Conservation (phyloP, 2,797 vertebrate species). For the Coilia nasus region DNA sequence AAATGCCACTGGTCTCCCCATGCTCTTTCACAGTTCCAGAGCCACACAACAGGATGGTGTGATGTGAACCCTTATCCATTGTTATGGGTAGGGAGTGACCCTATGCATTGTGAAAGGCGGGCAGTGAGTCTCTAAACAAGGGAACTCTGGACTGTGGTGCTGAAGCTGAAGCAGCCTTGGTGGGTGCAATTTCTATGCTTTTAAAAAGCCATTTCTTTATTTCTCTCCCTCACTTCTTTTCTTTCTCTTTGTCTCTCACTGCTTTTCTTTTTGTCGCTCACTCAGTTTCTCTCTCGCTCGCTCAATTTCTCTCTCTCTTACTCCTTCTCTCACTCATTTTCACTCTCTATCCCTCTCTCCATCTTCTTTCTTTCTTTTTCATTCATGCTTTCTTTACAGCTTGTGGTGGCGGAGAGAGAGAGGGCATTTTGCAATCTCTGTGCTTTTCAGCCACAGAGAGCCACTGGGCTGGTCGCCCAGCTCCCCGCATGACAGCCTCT, state of each 20-base stretch:
- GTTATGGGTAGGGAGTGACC: background rate
- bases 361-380: background rate
- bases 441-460: conserved; percentile 8
- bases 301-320: too few relatives aligned
- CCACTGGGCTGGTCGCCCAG: background rate
- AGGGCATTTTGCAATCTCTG: background rate
- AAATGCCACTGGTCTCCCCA: background rate
- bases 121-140: background rate
- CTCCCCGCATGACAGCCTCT: background rate
- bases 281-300: too few relatives aligned
- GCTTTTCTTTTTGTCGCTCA: too few relatives aligned
- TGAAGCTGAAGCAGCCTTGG: background rate
- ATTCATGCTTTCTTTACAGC: background rate
- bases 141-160: background rate
- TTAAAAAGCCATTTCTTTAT: background rate
- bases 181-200: conserved; percentile 14
- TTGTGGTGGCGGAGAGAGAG: background rate
- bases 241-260: too few relatives aligned
- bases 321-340: too few relatives aligned
- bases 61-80: background rate
- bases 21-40: background rate
- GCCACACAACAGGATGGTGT: background rate
- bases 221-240: too few relatives aligned
- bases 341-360: too few relatives aligned
- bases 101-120: background rate